Base-by-base conservation (phyloP, 2,888 invertebrate genomes). In the Ophion slaviceki region DNA sequence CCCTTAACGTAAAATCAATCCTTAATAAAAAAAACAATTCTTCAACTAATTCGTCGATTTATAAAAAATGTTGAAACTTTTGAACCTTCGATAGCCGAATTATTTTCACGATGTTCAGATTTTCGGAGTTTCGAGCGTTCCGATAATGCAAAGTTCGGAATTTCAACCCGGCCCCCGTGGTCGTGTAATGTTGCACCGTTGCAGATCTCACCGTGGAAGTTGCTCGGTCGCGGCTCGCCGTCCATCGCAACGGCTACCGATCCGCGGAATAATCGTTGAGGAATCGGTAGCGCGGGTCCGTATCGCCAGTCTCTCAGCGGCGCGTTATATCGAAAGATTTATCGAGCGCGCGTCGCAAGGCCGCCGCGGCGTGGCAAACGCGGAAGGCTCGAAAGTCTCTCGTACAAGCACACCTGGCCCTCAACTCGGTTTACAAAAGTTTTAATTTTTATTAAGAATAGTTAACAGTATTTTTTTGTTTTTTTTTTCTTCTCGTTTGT, bases 401-500 rank as follows among this genome's bases (percentile, higher is more conserved):
- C 53, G 53, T 5, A 17, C 11, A 11, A 53, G 53, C 68, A 67
- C 66, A 82, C 57, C 61, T 45, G 74, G 45, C 72, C 47, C 61
- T 24, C 66, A 66, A 90, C 81, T 92, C 92, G 92, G 93, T 93
- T 93, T 93, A 93, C 93, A 93, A 93, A 93, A 93, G 93, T 93
- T 93, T 93, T 93, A 92, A 93, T 92, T 91, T 93, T 90, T 91
- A 92, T 93, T 93, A 93, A 93, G 93, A 93, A 93, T 93, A 93
- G 92, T 93, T 93, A 93, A 93, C 93, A 93, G 92, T 93, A 93
- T 92, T 91, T 91, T 92, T 92, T 92, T 1, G 0, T 24, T 32
- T 32, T 32, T 2, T 4, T 32, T 32, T 32, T 32, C 2, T 91
- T 91, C 92, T 92, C 70, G 90, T 93, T 93, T 93, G 91, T 93